Base-by-base conservation (phyloP, 2,888 invertebrate genomes). In the Drosophila tripunctata region DNA sequence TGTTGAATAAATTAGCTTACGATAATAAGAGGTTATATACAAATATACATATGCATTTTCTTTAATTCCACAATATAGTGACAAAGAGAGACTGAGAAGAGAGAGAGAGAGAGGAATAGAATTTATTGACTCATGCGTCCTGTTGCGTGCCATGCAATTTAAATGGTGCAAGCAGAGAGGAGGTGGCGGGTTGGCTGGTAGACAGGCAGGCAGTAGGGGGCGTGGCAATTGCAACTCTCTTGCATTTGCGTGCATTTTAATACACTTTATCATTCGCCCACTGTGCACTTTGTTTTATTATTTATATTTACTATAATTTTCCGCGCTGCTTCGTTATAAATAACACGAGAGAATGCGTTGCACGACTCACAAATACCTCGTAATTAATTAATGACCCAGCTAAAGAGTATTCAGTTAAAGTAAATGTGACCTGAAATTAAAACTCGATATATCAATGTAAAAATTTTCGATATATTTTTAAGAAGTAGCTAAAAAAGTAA, bases 51-150 rank as follows among this genome's bases (percentile, higher is more conserved):
- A 17, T 51, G 57, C 48, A 48, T 57, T 62, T 57, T 51, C 41
- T 63, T 10, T 38, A 40, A 40, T 57, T 44, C 31, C 22, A 30
- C 38, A 22, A 45, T 15, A 14, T 4, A 22, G 47, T 45, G 45
- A 38, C 22, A 47, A 36, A 45, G 21, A 21, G 17, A 27, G 41
- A 24, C 12, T 22, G 41, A 22, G 21, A 43, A 4, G 12, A 14
- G 27, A 1, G 40, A 35, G 36, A 22, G 44, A 12, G 12, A n/a
- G 14, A 19, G 22, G 4, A 5, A 27, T 41, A 52, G 52, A 87
- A 86, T 88, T 87, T 78, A 83, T 88, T 80, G 88, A 83, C 68
- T 83, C 69, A 71, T 80, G 87, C 83, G 83, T 88, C 79, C 75
- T 82, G 83, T 87, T 83, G 83, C 83, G 88, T 83, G 83, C 80